phyloP scores from a whole-genome alignment of 2,888 invertebrate species.

The Stenodema calcarata region DNA sequence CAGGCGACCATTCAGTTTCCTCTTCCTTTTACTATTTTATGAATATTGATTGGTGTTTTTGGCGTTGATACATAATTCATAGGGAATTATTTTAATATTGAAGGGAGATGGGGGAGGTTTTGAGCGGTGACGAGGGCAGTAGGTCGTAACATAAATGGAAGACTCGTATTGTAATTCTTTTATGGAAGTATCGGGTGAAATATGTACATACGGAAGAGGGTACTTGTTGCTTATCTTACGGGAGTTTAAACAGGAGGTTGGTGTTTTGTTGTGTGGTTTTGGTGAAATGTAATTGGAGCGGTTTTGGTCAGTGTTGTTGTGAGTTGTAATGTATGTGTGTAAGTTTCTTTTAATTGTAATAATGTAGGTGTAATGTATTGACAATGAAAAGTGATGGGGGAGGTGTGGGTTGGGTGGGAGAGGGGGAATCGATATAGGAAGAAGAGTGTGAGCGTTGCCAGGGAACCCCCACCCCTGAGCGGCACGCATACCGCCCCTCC shows the following conservation, averaged over 20 bases:
- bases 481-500: not conserved
- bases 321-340: too few relatives aligned
- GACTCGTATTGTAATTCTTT: slow-evolving; percentile 47
- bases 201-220: slow-evolving; percentile 48
- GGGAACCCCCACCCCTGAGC: slow-evolving; percentile 39
- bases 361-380: slow-evolving; percentile 57
- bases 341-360: slow-evolving; percentile 55
- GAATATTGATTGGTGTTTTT: slow-evolving; percentile 23
- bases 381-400: slow-evolving; percentile 47
- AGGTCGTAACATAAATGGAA: slow-evolving; percentile 36
- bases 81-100: slow-evolving; percentile 21
- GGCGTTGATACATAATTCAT: slow-evolving; percentile 7
- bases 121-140: slow-evolving; percentile 1
- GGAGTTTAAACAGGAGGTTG: slow-evolving; percentile 40
- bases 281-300: not conserved
- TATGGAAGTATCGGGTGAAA: slow-evolving; percentile 46
- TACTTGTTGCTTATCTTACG: slow-evolving; percentile 51
- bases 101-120: not conserved
- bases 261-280: not conserved
- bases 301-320: not conserved
- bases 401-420: slow-evolving; percentile 37
- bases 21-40: slow-evolving; percentile 10
- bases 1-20: not conserved
- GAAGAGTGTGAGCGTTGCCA: slow-evolving; percentile 52
- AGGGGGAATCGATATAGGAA: slow-evolving; percentile 47